Evolutionary conservation across 2,888 invertebrate genomes (phyloP), one percentile per base, ranked within the genome.

Genomic region (Troides helena): DNA sequence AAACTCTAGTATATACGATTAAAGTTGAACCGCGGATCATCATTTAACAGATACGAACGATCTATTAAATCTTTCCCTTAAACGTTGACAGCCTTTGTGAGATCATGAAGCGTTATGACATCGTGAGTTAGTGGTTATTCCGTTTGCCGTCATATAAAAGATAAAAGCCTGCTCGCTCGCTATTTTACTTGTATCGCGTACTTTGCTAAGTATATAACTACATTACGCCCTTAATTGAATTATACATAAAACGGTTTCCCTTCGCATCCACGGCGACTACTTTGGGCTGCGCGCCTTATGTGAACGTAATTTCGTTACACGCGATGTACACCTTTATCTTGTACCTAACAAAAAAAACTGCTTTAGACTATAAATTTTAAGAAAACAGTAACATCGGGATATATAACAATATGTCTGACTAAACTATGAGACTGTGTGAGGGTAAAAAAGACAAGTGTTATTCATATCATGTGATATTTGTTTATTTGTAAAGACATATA

Each of bases 121-220:
- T 21, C 18, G n/a, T 61, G 12, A 61, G 36, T 61, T 18, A 61
- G n/a, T 21, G 18, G 36, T 39, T 21, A 39, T 61, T 61, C 2
- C n/a, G 30, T 50, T 18, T 62, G 2, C 7, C 50, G 17, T 53
- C 21, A 62, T 23, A 30, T 14, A 46, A 62, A 62, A 21, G 21
- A 43, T 50, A 62, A 62, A 50, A 62, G 62, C 50, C 50, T 25
- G 14, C 50, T 39, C n/a, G 21, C 12, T 23, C 21, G 18, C 56
- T 17, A 30, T 64, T 43, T 56, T 36, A 64, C 56, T 18, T 30
- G 30, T 39, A 39, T n/a, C 30, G 6, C 8, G 30, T 36, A 56
- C 21, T 64, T 64, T 64, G 39, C 30, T 23, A 56, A 39, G 56
- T 64, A 36, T n/a, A 57, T 39, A 57, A 64, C 63, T 30, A 56